phyloP scores from a whole-genome alignment of 2,888 invertebrate species.

The Caenorhabditis becei region DNA sequence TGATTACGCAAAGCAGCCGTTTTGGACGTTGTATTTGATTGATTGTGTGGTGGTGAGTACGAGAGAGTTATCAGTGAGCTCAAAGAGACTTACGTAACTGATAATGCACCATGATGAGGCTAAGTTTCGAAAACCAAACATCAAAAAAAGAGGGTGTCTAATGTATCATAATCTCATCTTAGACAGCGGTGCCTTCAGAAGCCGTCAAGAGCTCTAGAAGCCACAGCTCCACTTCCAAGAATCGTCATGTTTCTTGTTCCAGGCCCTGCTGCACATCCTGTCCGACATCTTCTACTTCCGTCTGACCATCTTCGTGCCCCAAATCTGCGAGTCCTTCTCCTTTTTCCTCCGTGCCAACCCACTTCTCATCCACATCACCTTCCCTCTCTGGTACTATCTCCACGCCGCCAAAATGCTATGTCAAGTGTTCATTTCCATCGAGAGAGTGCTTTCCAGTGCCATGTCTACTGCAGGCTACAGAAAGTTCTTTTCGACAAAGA shows the following conservation, averaged over 20 bases:
- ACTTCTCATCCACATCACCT: constrained; percentile 28
- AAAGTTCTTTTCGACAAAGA: constrained; percentile 6
- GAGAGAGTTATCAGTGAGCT: too few species aligned
- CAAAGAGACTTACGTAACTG: too few species aligned
- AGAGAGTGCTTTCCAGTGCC: constrained; percentile 18
- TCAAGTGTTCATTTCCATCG: constrained; percentile 12
- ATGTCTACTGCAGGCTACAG: constrained; percentile 7
- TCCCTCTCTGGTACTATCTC: constrained; percentile 35
- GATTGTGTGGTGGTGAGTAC: constrained; percentile 19
- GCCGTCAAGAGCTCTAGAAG: too few species aligned
- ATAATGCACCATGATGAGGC: too few species aligned
- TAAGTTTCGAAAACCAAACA: neutral
- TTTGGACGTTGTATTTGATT: constrained; percentile 16
- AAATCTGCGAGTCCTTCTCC: constrained; percentile 43
- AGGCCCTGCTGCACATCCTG: constrained; percentile 19
- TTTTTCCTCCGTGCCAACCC: constrained; percentile 46
- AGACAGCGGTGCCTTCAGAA: too few species aligned
- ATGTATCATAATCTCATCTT: too few species aligned
- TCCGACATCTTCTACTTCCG: constrained; percentile 44
- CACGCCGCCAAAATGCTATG: constrained; percentile 38
- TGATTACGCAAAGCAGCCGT: constrained; percentile 21
- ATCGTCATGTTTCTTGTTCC: neutral
- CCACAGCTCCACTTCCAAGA: neutral
- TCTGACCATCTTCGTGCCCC: constrained; percentile 28
- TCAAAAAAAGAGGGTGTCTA: too few species aligned